Evolutionary conservation across 2,888 invertebrate species (phyloP), one percentile per base, ranked within the genome.

Genomic region (Marasmarcha lunaedactyla): DNA sequence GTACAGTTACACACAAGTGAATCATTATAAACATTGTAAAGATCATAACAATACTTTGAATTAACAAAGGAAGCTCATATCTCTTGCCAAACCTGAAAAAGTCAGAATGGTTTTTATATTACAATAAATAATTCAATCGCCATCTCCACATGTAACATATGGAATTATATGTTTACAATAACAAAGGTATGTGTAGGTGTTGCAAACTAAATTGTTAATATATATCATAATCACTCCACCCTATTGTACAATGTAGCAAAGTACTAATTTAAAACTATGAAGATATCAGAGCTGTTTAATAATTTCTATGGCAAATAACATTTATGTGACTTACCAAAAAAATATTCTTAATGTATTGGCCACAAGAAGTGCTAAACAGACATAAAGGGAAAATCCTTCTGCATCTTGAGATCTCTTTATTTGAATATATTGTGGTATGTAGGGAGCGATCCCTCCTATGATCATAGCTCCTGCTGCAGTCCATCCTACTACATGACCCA

Each of bases 31-130:
- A 89, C 99, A 99, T 99, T 50, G 95, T 93, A 42, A 93, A 66
- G 63, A 95, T 97, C 99, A 99, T 99, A 42, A 99, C 89, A 63
- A 98, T 88, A 83, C 98, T 98, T 85, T 99, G 99, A 45, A 95
- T 87, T 52, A 99, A 87, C 48, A 99, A 85, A 42, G 98, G 98
- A 63, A 93, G 85, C 84, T 99, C 98, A 86, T 95, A 99, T 51
- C 91, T 92, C 79, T 95, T 97, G 49, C 98, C 98, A 88, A 99
- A 98, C 98, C 98, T 99, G 77, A 34, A 87, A 85, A 53, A 46
- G 50, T n/a, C n/a, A n/a, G n/a, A n/a, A n/a, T n/a, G n/a, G n/a
- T n/a, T n/a, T n/a, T n/a, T n/a, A n/a, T n/a, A n/a, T n/a, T n/a
- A n/a, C n/a, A n/a, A n/a, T n/a, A n/a, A n/a, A 46, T 25, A 25